Base-by-base conservation (phyloP, 1,140 invertebrate species). In the Elysia chlorotica region DNA sequence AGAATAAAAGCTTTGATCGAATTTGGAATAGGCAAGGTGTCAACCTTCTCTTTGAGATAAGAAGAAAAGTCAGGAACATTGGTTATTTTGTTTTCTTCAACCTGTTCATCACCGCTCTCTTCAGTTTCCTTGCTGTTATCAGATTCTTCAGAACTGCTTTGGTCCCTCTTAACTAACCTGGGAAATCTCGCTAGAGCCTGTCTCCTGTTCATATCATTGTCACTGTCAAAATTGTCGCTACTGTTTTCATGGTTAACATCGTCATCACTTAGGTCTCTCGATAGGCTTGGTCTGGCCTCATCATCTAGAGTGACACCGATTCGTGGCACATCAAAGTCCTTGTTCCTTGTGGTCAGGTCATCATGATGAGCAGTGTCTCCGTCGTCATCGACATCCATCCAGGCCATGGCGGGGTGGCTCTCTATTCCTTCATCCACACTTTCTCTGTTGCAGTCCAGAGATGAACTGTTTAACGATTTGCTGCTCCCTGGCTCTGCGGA, bases 1-100 rank as follows among this genome's bases (percentile, higher is more conserved):
- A 62, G 38, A 31, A 71, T 17, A 31, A 71, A 71, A 5, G 37
- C 57, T 63, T 71, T 71, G 25, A 71, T 21, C n/a, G 35, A 35
- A 23, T 31, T 71, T 3, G 69, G 69, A 71, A 71, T 62, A 30
- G 69, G 69, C 21, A 71, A n/a, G 17, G 57, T 48, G 6, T 71
- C 35, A 14, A 71, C 59, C 48, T 71, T 62, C 1, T 41, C 30
- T 35, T 53, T 71, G 21, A 71, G 53, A 63, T 23, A 71, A 25
- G 59, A 21, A 23, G 69, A 41, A 36, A 71, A 71, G 35, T 71
- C 69, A 33, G 69, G 69, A 41, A 38, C 48, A 37, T 35, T 10
- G 56, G 28, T 10, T 17, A 25, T 25, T 17, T 17, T 25, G 10
- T 10, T 25, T 59, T 59, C 28, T 25, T 10, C 56, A 23, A 28